phyloP scores from a whole-genome alignment of 2,797 vertebrate genomes.

The Pachyuromys duprasi region DNA sequence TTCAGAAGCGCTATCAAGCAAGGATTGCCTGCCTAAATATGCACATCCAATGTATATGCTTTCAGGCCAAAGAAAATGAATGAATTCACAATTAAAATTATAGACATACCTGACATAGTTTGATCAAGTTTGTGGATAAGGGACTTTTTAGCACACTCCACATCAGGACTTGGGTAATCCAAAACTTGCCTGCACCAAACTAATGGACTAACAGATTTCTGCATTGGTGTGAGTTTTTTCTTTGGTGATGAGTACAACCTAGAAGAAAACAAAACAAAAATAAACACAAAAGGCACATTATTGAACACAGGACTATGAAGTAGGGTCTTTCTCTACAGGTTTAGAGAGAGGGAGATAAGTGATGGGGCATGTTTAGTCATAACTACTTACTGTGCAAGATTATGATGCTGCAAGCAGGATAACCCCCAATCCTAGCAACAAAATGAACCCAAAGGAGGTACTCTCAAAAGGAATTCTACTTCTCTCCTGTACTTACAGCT shows the following conservation, averaged over 20 bases:
- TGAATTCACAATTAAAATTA: slow-evolving; percentile 63
- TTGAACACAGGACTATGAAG: slow-evolving; percentile 48
- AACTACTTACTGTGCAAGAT: slow-evolving; percentile 43
- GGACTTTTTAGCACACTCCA: slow-evolving; percentile 98
- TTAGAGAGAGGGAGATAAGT: not conserved
- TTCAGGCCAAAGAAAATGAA: slow-evolving; percentile 61
- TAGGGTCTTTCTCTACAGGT: not conserved
- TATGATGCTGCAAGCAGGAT: not conserved
- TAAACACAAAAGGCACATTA: slow-evolving; percentile 40
- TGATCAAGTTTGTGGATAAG: slow-evolving; percentile 98
- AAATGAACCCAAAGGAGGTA: slow-evolving; percentile 48
- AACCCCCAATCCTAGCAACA: slow-evolving; percentile 37
- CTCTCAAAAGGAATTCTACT: slow-evolving; percentile 2
- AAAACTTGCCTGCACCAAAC: slow-evolving; percentile 98
- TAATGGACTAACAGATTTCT: slow-evolving; percentile 95
- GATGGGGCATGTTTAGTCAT: slow-evolving; percentile 6
- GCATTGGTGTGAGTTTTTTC: slow-evolving; percentile 93
- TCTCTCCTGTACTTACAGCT: slow-evolving; percentile 39
- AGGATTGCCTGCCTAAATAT: not conserved
- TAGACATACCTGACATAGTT: slow-evolving; percentile 95
- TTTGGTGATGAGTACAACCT: slow-evolving; percentile 97
- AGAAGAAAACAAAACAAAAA: slow-evolving; percentile 65
- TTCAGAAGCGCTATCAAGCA: not conserved
- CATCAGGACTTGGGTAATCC: slow-evolving; percentile 97
- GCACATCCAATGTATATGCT: not conserved